phyloP scores from a whole-genome alignment of 2,888 invertebrate genomes.

The Eristalinus sepulchralis region DNA sequence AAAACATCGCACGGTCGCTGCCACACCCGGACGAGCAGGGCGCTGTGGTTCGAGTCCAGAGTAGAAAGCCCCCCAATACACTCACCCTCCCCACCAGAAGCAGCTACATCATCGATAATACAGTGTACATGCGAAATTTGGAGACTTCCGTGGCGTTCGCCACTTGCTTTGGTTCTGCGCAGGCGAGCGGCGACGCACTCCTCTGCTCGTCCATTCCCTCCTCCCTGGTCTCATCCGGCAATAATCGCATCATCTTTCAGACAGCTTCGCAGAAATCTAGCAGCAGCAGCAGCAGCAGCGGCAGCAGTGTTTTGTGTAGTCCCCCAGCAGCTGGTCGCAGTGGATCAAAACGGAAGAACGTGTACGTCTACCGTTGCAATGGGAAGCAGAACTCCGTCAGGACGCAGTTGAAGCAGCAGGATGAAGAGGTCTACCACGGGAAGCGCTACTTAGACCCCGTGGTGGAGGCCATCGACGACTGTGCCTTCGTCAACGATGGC shows the following conservation, averaged over 20 bases:
- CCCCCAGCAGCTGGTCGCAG: conserved; percentile 42
- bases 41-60: conserved; percentile 70
- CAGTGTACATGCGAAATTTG: conserved; percentile 67
- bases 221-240: conserved; percentile 6
- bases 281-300: conserved; percentile 26
- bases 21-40: conserved; percentile 18
- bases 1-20: conserved; percentile 39
- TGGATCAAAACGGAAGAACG: conserved; percentile 54
- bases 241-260: conserved; percentile 42
- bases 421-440: conserved; percentile 76
- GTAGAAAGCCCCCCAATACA: conserved; percentile 67
- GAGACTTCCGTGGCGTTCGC: conserved; percentile 57
- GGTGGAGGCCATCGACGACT: conserved; percentile 73
- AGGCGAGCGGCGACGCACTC: background rate
- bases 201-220: background rate
- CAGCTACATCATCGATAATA: conserved; percentile 57
- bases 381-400: conserved; percentile 50
- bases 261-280: conserved; percentile 10
- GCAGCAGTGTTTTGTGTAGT: conserved; percentile 39
- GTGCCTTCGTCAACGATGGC: conserved; percentile 75
- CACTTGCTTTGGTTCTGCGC: conserved; percentile 23
- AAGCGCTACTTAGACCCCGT: conserved; percentile 77
- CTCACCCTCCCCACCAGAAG: conserved; percentile 63
- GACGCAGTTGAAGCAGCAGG: conserved; percentile 58
- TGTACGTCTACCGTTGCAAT: conserved; percentile 30